These are phyloP conservation scores for Daphoenositta chrysoptera DNA, from an alignment of 2,113 vertebrate species.

Conservation along the genomic window DNA sequence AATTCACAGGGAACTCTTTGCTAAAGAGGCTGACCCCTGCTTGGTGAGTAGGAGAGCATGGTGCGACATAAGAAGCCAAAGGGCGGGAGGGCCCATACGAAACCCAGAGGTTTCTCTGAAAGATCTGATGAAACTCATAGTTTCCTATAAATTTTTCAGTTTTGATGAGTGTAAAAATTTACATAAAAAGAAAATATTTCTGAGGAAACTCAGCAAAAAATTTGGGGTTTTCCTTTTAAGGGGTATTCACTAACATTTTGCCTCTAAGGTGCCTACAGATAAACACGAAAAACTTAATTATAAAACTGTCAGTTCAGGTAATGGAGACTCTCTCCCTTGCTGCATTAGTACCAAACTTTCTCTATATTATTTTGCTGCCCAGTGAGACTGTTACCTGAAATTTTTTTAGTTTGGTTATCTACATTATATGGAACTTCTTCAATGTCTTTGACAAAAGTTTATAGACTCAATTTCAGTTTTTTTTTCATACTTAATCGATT, in stretches of 20 bases:
- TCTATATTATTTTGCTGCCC: background rate
- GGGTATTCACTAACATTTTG: background rate
- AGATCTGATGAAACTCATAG: background rate
- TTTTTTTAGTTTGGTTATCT: background rate
- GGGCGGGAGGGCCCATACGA: background rate
- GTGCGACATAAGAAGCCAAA: accelerated
- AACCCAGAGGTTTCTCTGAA: background rate
- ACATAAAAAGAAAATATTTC: background rate
- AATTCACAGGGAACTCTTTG: background rate
- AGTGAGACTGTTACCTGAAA: background rate
- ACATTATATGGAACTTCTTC: background rate
- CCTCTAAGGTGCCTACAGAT: background rate
- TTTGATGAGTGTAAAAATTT: background rate
- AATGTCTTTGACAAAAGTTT: background rate
- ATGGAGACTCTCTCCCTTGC: background rate
- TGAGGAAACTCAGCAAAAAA: background rate
- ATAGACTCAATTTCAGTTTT: background rate
- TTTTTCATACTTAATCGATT: background rate
- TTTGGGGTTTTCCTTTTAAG: background rate
- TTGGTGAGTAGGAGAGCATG: background rate
- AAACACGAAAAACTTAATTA: background rate
- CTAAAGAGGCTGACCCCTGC: background rate
- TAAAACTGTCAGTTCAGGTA: background rate
- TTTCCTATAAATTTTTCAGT: background rate
- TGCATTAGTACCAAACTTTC: background rate